A percentile compares a stretch with the other conserved stretches of the same genome.
Conservation (phyloP, 1,140 invertebrate species). For the Himalopsyche phryganea region DNA sequence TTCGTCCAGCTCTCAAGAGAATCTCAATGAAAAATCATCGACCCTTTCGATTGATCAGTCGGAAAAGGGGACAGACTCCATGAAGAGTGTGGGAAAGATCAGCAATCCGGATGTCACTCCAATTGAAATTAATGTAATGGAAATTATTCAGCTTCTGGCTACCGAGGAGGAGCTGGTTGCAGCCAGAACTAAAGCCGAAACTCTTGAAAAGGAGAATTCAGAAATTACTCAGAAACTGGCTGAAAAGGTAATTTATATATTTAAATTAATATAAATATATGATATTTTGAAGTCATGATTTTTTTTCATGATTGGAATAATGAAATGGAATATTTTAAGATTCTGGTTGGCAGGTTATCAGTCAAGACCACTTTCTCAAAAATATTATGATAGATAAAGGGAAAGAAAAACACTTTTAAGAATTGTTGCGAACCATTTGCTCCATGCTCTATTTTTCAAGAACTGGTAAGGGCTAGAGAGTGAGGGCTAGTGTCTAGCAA, state of each 20-base stretch:
- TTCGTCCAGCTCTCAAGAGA: constrained; percentile 37
- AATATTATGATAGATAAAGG: too few relatives aligned
- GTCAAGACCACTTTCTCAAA: too few relatives aligned
- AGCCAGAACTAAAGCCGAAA: constrained; percentile 81
- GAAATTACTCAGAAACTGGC: constrained; percentile 81
- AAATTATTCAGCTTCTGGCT: constrained; percentile 85
- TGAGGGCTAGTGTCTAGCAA: too few relatives aligned
- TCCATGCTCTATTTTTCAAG: too few relatives aligned
- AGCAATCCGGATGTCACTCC: constrained; percentile 82
- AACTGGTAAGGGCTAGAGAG: too few relatives aligned
- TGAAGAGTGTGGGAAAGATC: constrained; percentile 37
- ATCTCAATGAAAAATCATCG: constrained; percentile 30
- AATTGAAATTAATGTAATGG: constrained; percentile 86
- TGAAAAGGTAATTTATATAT: constrained; percentile 62
- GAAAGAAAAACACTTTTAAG: too few relatives aligned
- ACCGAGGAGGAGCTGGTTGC: constrained; percentile 92
- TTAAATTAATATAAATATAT: not conserved
- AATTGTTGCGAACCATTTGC: too few relatives aligned
- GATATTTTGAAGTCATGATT: not conserved
- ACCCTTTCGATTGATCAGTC: constrained; percentile 31
- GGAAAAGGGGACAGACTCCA: constrained; percentile 28
- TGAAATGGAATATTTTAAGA: too few relatives aligned
- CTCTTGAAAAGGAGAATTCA: constrained; percentile 83
- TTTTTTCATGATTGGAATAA: too few relatives aligned
- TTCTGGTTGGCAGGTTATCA: too few relatives aligned